phyloP scores from a whole-genome alignment of 2,888 invertebrate species.

The Syritta pipiens region DNA sequence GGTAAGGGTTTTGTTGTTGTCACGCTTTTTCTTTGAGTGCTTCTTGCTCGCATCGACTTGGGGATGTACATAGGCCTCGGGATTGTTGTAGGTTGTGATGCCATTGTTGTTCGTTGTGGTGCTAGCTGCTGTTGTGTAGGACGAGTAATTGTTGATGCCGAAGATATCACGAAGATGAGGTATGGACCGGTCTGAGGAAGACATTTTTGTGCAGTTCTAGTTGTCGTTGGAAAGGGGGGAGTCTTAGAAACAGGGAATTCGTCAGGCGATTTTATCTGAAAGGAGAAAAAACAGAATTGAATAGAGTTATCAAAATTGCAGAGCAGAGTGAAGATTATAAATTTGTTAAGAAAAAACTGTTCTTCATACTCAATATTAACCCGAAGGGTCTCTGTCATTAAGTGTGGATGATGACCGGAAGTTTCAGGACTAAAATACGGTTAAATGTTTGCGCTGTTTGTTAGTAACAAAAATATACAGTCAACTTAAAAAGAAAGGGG shows the following conservation, averaged over 20 bases:
- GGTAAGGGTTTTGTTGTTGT: constrained; percentile 84
- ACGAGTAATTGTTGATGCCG: constrained; percentile 79
- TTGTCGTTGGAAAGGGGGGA: background rate
- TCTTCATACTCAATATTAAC: too few species aligned
- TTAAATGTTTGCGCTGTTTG: too few species aligned
- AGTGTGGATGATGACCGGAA: too few species aligned
- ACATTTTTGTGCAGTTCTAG: constrained; percentile 73
- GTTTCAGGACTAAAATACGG: too few species aligned
- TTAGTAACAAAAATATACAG: too few species aligned
- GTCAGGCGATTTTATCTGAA: background rate
- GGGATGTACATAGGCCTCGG: constrained; percentile 78
- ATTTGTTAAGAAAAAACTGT: too few species aligned
- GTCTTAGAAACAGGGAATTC: too few species aligned
- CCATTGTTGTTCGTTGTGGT: constrained; percentile 69
- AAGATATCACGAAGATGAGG: constrained; percentile 88
- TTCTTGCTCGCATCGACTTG: constrained; percentile 77
- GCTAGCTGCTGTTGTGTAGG: constrained; percentile 48
- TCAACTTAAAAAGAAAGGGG: too few species aligned
- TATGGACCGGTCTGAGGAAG: constrained; percentile 87
- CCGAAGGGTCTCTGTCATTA: too few species aligned
- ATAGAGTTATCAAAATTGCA: too few species aligned
- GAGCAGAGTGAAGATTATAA: too few species aligned
- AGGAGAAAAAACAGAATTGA: background rate
- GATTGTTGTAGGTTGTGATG: constrained; percentile 75
- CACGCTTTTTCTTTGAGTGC: constrained; percentile 81